Evolutionary conservation across 2,113 vertebrate genomes (phyloP).

Genomic region (Otocyon megalotis): DNA sequence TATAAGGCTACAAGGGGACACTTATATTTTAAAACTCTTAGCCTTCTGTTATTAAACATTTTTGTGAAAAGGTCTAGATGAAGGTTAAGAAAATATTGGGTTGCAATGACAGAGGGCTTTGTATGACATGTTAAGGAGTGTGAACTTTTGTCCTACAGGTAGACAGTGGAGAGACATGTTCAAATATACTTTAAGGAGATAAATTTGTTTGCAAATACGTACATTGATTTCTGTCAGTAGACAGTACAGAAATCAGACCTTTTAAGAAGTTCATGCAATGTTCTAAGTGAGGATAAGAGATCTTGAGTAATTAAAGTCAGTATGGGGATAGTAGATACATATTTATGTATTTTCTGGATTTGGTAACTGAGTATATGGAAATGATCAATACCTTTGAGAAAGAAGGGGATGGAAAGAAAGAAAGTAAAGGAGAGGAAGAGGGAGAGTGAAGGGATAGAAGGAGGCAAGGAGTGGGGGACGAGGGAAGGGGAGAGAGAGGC

Average conservation of each 20-base stretch:
- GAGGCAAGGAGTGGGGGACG: rapidly evolving
- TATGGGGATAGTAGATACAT: not conserved
- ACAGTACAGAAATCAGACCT: not conserved
- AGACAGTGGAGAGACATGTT: not conserved
- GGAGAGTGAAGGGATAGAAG: not conserved
- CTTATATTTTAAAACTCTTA: not conserved
- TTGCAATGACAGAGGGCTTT: not conserved
- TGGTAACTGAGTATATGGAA: not conserved
- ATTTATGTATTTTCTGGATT: not conserved
- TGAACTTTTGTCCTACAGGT: not conserved
- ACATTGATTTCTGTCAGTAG: not conserved
- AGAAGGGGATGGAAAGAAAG: not conserved
- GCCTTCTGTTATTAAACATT: not conserved
- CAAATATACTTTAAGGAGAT: not conserved
- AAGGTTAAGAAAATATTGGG: not conserved
- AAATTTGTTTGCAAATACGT: not conserved
- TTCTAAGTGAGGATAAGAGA: not conserved
- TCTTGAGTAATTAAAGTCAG: not conserved
- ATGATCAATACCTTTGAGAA: not conserved
- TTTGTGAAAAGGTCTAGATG: not conserved
- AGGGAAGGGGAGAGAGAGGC: not conserved
- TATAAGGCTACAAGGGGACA: not conserved
- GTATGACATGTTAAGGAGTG: not conserved
- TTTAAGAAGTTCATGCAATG: not conserved
- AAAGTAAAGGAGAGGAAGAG: not conserved